Conservation (phyloP, 2,797 vertebrate species). For the Rhinoraja longicauda region DNA sequence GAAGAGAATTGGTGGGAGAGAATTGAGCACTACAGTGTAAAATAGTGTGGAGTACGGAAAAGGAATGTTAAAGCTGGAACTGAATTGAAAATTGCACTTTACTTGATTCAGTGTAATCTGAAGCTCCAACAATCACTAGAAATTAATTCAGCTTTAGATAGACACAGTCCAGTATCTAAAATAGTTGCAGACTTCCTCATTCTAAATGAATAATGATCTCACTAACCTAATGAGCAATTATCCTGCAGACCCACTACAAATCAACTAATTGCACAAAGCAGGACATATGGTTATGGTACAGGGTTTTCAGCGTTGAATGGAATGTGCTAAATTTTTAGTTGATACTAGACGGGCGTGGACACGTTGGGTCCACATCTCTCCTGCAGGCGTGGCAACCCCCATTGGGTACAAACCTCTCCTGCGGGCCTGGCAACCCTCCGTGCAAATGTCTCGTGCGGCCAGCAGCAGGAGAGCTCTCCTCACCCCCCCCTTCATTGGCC, state of each 20-base stretch:
- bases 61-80: background rate
- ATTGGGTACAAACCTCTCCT: too few relatives aligned
- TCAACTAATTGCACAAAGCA: background rate
- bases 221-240: slow-evolving; percentile 25
- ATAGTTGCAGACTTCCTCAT: background rate
- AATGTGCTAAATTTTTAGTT: background rate
- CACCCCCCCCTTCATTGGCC: too few relatives aligned
- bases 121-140: background rate
- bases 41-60: background rate
- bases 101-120: background rate
- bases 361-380: too few relatives aligned
- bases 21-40: background rate
- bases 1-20: background rate
- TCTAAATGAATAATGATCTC: background rate
- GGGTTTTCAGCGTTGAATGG: background rate
- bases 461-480: too few relatives aligned
- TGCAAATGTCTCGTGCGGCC: too few relatives aligned
- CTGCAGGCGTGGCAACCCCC: too few relatives aligned
- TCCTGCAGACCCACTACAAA: background rate
- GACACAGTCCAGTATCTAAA: background rate
- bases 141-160: background rate
- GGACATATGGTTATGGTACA: background rate
- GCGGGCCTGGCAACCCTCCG: too few relatives aligned
- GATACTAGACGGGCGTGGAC: too few relatives aligned
- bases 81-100: background rate